A percentile compares a stretch with the other conserved stretches of the same genome.
These are phyloP conservation scores for Drosophila parvula DNA, from an alignment of 1,140 invertebrate species.

Conservation along the genomic window DNA sequence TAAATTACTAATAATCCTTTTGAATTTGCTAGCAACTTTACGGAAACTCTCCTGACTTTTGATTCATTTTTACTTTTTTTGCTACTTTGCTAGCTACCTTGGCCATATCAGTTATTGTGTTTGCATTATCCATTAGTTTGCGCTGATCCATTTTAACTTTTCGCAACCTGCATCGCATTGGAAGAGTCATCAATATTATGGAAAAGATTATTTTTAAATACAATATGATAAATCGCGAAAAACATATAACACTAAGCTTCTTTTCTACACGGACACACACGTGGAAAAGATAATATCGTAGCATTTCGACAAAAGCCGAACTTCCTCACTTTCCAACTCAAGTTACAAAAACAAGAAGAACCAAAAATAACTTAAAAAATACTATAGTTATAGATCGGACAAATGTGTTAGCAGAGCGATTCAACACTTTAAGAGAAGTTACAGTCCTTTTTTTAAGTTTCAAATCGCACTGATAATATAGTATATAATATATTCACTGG, in stretches of 20 bases:
- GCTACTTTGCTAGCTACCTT: slow-evolving; percentile 90
- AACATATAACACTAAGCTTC: slow-evolving; percentile 26
- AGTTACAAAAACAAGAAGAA: neutral
- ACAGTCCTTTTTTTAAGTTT: neutral
- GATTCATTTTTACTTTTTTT: slow-evolving; percentile 1
- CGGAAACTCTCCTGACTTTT: slow-evolving; percentile 6
- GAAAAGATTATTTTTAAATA: slow-evolving; percentile 40
- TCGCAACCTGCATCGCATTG: slow-evolving; percentile 89
- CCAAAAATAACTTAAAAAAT: neutral
- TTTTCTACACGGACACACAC: slow-evolving; percentile 10
- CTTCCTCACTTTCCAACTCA: slow-evolving; percentile 10
- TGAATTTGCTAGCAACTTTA: neutral
- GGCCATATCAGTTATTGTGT: slow-evolving; percentile 99
- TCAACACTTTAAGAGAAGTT: slow-evolving; percentile 8
- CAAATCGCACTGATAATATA: slow-evolving; percentile 10
- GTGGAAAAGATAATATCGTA: neutral
- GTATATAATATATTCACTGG: slow-evolving; percentile 12
- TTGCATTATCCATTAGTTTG: slow-evolving; percentile 99
- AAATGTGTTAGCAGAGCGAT: neutral
- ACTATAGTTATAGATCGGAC: neutral
- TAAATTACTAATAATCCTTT: neutral
- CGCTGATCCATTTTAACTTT: slow-evolving; percentile 99
- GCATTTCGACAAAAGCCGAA: slow-evolving; percentile 24
- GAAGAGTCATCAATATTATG: slow-evolving; percentile 67
- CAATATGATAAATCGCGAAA: slow-evolving; percentile 14